Evolutionary conservation across 1,140 invertebrate species (phyloP).

Genomic region (Aphaenogaster floridana): DNA sequence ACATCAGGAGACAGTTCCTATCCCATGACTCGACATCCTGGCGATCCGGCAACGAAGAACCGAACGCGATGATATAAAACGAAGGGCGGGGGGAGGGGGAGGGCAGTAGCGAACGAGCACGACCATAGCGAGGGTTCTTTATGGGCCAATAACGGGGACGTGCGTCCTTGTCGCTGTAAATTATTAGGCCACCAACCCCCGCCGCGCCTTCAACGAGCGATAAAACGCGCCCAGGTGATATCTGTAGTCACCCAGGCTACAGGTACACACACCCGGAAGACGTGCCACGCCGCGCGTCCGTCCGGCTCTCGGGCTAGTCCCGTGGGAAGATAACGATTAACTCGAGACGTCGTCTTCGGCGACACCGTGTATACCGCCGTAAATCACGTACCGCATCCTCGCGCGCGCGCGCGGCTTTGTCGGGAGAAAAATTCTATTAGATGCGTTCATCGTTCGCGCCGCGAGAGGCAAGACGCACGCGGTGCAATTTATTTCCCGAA

Average conservation of each 20-base stretch:
- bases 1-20: not conserved
- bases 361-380: constrained; percentile 59
- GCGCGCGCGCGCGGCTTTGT: constrained; percentile 25
- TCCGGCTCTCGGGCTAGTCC: constrained; percentile 19
- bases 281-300: constrained; percentile 4
- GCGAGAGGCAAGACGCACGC: constrained; percentile 6
- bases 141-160: constrained; percentile 81
- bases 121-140: constrained; percentile 77
- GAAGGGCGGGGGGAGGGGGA: not conserved
- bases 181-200: constrained; percentile 77
- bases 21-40: not conserved
- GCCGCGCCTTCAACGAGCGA: constrained; percentile 52
- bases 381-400: constrained; percentile 58
- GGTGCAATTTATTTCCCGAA: constrained; percentile 54
- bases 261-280: constrained; percentile 27
- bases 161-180: constrained; percentile 82
- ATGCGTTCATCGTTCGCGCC: constrained; percentile 38
- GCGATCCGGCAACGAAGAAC: not conserved
- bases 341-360: constrained; percentile 38
- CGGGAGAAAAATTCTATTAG: constrained; percentile 56
- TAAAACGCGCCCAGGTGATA: constrained; percentile 67
- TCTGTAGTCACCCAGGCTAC: constrained; percentile 34
- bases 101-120: constrained; percentile 33
- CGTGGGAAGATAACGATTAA: constrained; percentile 69
- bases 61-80: constrained; percentile 53